Percentiles rank a stretch among this genome's conserved stretches.
phyloP scores from a whole-genome alignment of 1,140 invertebrate species.

The Globodera ellingtonae region DNA sequence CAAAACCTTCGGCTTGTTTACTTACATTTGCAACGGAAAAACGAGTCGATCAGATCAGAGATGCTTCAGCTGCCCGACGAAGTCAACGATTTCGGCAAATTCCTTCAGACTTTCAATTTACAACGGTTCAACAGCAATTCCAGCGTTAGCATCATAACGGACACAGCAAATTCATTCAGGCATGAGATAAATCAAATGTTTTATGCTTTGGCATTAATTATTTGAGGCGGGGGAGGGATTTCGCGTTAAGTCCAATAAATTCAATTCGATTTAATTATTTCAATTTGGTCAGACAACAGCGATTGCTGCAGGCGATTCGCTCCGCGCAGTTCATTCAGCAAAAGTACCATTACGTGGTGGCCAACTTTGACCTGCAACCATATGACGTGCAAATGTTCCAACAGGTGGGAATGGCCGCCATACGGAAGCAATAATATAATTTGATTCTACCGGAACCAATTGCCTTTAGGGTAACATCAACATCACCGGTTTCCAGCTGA shows the following conservation, averaged over 20 bases:
- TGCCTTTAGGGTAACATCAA: slow-evolving; percentile 66
- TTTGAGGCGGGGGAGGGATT: neutral
- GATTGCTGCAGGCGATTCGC: slow-evolving; percentile 59
- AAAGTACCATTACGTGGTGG: slow-evolving; percentile 63
- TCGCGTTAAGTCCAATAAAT: neutral
- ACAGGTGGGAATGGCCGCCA: slow-evolving; percentile 1
- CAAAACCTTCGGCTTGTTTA: slow-evolving; percentile 56
- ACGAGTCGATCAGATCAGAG: slow-evolving; percentile 55
- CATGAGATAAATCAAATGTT: neutral
- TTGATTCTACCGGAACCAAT: neutral
- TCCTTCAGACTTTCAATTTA: slow-evolving; percentile 54
- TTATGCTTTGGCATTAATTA: no score
- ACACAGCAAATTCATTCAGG: slow-evolving; percentile 36
- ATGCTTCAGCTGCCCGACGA: slow-evolving; percentile 57
- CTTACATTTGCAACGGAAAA: slow-evolving; percentile 44
- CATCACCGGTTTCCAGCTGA: slow-evolving; percentile 66
- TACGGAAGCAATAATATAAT: no score
- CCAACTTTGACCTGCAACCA: slow-evolving; percentile 53
- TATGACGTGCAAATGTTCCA: slow-evolving; percentile 66
- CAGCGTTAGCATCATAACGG: slow-evolving; percentile 25
- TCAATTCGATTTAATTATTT: neutral
- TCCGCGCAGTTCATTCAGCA: slow-evolving; percentile 63
- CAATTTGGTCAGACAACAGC: slow-evolving; percentile 54
- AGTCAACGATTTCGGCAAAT: slow-evolving; percentile 56
- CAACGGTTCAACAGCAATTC: slow-evolving; percentile 36